Percentiles rank a stretch among this genome's conserved stretches.
phyloP scores from a whole-genome alignment of 2,888 invertebrate genomes.

The Agonopterix alstromeriana region DNA sequence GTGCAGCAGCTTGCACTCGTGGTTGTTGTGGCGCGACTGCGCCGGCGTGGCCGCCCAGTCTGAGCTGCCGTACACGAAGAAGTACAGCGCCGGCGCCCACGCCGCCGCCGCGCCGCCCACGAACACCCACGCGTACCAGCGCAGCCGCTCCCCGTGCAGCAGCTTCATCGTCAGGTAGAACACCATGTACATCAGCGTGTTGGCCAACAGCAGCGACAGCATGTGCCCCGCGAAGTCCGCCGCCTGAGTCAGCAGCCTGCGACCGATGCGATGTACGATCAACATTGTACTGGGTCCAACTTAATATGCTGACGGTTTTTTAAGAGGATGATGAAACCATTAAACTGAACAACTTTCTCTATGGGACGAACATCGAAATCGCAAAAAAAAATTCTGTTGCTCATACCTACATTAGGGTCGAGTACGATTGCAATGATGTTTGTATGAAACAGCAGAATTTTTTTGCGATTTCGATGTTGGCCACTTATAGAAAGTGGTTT shows the following conservation, averaged over 20 bases:
- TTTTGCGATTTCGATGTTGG: too few relatives aligned
- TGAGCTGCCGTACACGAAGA: constrained; percentile 33
- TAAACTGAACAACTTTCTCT: too few relatives aligned
- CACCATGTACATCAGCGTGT: constrained; percentile 86
- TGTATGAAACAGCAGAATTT: too few relatives aligned
- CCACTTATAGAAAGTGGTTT: too few relatives aligned
- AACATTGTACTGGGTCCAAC: too few relatives aligned
- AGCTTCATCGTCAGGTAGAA: constrained; percentile 93
- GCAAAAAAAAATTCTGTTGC: too few relatives aligned
- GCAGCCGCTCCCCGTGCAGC: constrained; percentile 79
- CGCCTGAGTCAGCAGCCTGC: constrained; percentile 73
- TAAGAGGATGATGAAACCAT: too few relatives aligned
- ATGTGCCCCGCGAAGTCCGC: constrained; percentile 89
- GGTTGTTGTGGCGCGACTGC: constrained; percentile 78
- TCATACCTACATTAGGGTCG: too few relatives aligned
- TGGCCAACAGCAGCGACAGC: constrained; percentile 87
- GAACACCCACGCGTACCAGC: constrained; percentile 79
- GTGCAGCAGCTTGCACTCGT: constrained; percentile 76
- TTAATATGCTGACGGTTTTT: too few relatives aligned
- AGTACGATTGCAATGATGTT: too few relatives aligned
- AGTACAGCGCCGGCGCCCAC: constrained; percentile 84
- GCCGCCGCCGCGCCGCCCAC: constrained; percentile 79
- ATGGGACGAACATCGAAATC: too few relatives aligned
- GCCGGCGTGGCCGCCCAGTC: constrained; percentile 80
- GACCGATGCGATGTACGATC: too few relatives aligned